phyloP scores from a whole-genome alignment of 2,888 invertebrate species.

The Penaeus monodon region DNA sequence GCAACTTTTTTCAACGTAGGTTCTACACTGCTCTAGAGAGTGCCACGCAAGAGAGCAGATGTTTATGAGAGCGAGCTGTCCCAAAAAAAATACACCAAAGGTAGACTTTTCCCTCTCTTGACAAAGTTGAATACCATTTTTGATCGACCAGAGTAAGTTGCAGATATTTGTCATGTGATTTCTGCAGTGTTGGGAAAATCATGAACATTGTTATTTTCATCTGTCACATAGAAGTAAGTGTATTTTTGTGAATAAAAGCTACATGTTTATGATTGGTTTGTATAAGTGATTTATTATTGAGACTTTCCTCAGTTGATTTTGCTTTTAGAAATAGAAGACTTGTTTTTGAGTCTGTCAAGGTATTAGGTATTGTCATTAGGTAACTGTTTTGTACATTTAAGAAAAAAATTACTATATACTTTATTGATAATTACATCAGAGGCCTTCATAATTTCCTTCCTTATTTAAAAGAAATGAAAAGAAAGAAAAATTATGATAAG shows the following conservation, averaged over 20 bases:
- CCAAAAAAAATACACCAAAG: conserved; percentile 95
- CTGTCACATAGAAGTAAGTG: neutral
- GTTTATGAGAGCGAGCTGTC: conserved; percentile 90
- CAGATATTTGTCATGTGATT: neutral
- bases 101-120: conserved; percentile 89
- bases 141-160: conserved; percentile 90
- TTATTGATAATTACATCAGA: neutral
- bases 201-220: neutral
- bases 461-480: no score
- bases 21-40: conserved; percentile 97
- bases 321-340: no score
- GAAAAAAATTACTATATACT: neutral
- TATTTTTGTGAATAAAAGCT: neutral
- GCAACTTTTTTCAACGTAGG: conserved; percentile 68
- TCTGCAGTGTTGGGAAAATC: neutral
- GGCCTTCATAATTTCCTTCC: no score
- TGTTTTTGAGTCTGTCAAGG: no score
- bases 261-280: conserved; percentile 1
- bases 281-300: neutral
- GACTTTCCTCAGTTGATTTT: no score
- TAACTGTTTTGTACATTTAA: neutral
- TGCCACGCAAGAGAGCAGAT: conserved; percentile 88
- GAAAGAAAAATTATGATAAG: neutral
- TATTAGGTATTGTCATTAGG: neutral
- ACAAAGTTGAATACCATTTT: conserved; percentile 94